Evolutionary conservation across 2,113 vertebrate genomes (phyloP).

Genomic region (Neomonachus schauinslandi): DNA sequence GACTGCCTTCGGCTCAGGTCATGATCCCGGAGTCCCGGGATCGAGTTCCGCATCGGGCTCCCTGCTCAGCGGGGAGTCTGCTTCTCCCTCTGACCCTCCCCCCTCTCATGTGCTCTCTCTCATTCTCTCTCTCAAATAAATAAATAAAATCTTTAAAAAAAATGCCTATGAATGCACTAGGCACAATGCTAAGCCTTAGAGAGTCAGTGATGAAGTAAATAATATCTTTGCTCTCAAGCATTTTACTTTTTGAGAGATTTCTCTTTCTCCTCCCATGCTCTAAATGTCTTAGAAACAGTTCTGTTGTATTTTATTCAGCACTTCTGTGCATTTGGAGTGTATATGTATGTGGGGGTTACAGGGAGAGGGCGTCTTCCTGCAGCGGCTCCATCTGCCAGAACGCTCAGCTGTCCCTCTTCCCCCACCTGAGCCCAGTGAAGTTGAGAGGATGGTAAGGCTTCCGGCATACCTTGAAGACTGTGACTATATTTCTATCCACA

Average conservation of each 20-base stretch:
- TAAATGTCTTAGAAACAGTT: neutral
- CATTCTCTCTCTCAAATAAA: no score
- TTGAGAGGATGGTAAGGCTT: neutral
- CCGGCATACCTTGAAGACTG: neutral
- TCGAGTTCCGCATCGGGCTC: no score
- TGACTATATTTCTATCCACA: neutral
- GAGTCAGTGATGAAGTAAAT: neutral
- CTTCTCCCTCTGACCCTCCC: no score
- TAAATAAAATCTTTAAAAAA: no score
- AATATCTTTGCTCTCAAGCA: neutral
- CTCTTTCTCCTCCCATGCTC: neutral
- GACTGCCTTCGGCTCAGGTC: no score
- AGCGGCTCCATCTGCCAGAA: neutral
- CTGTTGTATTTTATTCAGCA: neutral
- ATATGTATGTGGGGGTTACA: neutral
- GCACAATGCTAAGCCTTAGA: neutral
- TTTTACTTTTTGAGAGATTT: neutral
- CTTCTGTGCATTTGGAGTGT: neutral
- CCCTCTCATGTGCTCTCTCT: no score
- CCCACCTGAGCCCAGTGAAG: neutral
- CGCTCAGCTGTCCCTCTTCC: neutral
- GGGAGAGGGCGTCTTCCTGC: neutral
- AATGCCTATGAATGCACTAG: neutral
- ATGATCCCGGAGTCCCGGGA: no score
- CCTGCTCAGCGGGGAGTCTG: no score